Conservation (phyloP, 2,888 invertebrate species). For the Rhamphomyia laevipes region DNA sequence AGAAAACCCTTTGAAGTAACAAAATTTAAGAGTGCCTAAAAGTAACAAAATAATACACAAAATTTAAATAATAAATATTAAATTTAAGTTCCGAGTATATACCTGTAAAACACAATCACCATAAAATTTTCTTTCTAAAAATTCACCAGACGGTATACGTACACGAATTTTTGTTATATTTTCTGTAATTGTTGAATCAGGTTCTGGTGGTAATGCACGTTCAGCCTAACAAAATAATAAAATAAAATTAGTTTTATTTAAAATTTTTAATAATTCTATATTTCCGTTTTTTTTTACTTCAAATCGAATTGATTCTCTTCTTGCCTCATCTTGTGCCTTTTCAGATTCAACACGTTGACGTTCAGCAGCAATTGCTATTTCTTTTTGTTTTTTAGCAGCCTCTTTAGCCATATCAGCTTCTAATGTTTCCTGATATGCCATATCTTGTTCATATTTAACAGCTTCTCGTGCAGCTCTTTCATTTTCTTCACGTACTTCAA, state of each 20-base stretch:
- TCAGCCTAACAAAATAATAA: conserved; percentile 38
- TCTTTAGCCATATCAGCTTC: conserved; percentile 70
- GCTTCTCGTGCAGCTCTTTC: conserved; percentile 79
- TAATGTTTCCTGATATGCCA: conserved; percentile 82
- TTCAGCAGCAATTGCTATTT: conserved; percentile 51
- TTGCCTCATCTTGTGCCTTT: conserved; percentile 54
- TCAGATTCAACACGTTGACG: conserved; percentile 64
- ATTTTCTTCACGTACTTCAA: conserved; percentile 73
- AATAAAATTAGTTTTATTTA: neutral
- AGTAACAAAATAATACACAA: conserved; percentile 3
- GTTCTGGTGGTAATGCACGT: conserved; percentile 61
- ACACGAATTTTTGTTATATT: conserved; percentile 65
- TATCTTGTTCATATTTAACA: conserved; percentile 88
- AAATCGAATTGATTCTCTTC: conserved; percentile 52
- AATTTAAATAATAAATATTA: neutral
- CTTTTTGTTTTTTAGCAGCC: conserved; percentile 67
- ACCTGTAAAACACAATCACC: conserved; percentile 41
- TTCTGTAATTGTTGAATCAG: conserved; percentile 43
- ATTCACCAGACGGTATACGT: conserved; percentile 65
- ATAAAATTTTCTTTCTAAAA: conserved; percentile 65
- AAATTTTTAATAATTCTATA: neutral
- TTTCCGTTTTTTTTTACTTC: conserved; percentile 19
- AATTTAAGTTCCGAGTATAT: conserved; percentile 9
- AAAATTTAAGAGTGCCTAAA: conserved; percentile 65
- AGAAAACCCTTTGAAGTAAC: conserved; percentile 82